These are phyloP conservation scores for Nomada goodeniana DNA, from an alignment of 2,888 invertebrate genomes.

Conservation along the genomic window DNA sequence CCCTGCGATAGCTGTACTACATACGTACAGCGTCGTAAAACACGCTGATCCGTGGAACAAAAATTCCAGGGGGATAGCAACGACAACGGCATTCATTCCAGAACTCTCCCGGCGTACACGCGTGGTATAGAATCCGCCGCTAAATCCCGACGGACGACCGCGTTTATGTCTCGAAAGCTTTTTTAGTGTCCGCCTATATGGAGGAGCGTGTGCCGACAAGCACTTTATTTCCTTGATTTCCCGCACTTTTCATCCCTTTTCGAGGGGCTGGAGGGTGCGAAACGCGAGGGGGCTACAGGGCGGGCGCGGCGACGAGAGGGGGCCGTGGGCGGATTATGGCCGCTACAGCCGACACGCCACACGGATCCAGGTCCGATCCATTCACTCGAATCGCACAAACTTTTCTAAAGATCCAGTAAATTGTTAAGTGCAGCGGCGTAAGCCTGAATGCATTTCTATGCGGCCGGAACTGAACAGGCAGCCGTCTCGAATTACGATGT, in stretches of 20 bases:
- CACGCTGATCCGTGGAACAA: slow-evolving; percentile 47
- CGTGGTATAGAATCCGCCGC: slow-evolving; percentile 36
- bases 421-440: slow-evolving; percentile 51
- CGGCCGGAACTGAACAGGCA: slow-evolving; percentile 7
- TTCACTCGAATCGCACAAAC: slow-evolving; percentile 31
- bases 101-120: slow-evolving; percentile 12
- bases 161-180: slow-evolving; percentile 66
- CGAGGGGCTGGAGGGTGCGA: no score
- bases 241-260: slow-evolving; percentile 59
- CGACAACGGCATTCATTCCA: slow-evolving; percentile 59
- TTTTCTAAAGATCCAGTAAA: slow-evolving; percentile 55
- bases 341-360: slow-evolving; percentile 22
- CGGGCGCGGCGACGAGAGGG: not conserved
- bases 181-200: slow-evolving; percentile 53
- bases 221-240: slow-evolving; percentile 70
- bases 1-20: slow-evolving; percentile 24
- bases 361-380: slow-evolving; percentile 36
- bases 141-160: slow-evolving; percentile 65
- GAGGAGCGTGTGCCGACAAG: slow-evolving; percentile 56
- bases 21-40: slow-evolving; percentile 44
- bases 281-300: not conserved
- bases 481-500: slow-evolving; percentile 53
- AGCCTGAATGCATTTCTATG: slow-evolving; percentile 31
- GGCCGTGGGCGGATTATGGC: slow-evolving; percentile 26
- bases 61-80: slow-evolving; percentile 56